phyloP scores from a whole-genome alignment of 2,113 vertebrate genomes.

The Thunnus maccoyii region DNA sequence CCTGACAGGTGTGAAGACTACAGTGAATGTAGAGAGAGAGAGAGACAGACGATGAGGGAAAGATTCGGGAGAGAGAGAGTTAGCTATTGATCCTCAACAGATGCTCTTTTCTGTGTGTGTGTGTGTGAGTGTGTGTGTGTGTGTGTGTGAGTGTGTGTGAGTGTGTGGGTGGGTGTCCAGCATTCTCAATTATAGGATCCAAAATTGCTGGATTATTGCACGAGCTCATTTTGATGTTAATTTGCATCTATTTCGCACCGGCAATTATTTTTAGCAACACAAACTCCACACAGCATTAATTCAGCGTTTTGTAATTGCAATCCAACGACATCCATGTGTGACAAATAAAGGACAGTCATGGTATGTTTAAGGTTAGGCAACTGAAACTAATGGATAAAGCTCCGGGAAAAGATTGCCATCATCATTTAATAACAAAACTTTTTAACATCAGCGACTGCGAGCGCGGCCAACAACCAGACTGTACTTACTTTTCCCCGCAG shows the following conservation, averaged over 20 bases:
- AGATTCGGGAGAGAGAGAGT: background rate
- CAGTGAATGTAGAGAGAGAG: background rate
- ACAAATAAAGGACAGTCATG: background rate
- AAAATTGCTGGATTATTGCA: slow-evolving; percentile 10
- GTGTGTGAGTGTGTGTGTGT: slow-evolving; percentile 13
- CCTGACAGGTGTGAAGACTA: background rate
- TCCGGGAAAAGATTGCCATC: background rate
- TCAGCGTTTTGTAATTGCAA: background rate
- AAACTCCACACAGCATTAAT: too few species aligned
- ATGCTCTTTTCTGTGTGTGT: slow-evolving; percentile 2
- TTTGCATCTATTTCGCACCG: too few species aligned
- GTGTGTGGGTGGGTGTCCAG: slow-evolving; percentile 2
- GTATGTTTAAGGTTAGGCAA: too few species aligned
- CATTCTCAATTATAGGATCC: slow-evolving; percentile 15
- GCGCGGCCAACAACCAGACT: background rate
- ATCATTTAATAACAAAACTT: background rate
- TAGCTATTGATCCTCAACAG: slow-evolving; percentile 27
- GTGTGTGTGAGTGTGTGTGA: background rate
- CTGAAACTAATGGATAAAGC: too few species aligned
- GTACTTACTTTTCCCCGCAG: background rate
- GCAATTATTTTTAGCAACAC: too few species aligned
- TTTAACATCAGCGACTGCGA: too few species aligned
- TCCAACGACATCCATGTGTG: background rate
- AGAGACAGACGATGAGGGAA: background rate
- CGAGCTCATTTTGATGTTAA: slow-evolving; percentile 20